Evolutionary conservation across 2,113 vertebrate species (phyloP).

Genomic region (Verasper variegatus): DNA sequence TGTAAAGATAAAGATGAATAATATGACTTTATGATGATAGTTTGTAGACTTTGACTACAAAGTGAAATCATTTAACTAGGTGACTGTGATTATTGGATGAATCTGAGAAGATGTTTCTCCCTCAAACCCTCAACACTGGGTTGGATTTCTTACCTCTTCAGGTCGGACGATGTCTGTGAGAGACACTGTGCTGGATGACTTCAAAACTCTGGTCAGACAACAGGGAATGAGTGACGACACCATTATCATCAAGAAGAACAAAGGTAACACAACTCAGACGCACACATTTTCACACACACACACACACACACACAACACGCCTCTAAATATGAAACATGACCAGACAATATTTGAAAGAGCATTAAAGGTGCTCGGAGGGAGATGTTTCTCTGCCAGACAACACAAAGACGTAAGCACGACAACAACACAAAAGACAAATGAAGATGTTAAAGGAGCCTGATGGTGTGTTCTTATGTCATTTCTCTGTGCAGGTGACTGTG

Average conservation of each 20-base stretch:
- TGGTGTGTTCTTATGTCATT: neutral
- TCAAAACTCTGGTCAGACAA: constrained; percentile 82
- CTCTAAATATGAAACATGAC: neutral
- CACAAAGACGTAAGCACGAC: too few species aligned
- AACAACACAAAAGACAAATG: too few species aligned
- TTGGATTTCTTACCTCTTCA: constrained; percentile 49
- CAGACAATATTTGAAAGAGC: too few species aligned
- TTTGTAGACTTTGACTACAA: too few species aligned
- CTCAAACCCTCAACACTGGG: neutral
- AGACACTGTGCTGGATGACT: constrained; percentile 82
- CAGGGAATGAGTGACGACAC: constrained; percentile 82
- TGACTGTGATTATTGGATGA: neutral
- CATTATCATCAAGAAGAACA: constrained; percentile 82
- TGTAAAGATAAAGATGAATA: too few species aligned
- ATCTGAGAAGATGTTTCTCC: neutral
- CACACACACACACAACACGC: neutral
- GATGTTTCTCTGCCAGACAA: too few species aligned
- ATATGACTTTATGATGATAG: too few species aligned
- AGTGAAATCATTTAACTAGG: too few species aligned
- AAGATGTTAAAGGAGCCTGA: neutral
- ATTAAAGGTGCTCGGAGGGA: too few species aligned
- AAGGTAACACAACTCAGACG: constrained; percentile 76
- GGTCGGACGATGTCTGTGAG: constrained; percentile 84
- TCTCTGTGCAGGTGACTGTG: constrained; percentile 83
- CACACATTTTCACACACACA: neutral